Percentiles rank a stretch among this genome's conserved stretches.
Conservation (phyloP, 2,113 vertebrate genomes). For the Rhadina sibilatrix region DNA sequence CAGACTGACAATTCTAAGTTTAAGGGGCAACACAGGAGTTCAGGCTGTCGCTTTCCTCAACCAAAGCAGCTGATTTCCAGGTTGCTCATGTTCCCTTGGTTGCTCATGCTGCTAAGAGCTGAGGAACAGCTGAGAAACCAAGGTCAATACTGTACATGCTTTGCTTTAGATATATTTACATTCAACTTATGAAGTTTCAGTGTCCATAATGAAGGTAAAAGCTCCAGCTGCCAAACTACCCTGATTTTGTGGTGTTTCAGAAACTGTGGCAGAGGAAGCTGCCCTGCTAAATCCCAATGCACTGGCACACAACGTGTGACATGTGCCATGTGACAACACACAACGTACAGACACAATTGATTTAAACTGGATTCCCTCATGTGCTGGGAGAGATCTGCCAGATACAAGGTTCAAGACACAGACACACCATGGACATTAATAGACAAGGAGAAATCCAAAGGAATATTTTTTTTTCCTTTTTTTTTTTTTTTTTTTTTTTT, state of each 20-base stretch:
- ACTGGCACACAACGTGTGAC: not conserved
- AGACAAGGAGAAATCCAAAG: not conserved
- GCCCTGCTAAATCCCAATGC: not conserved
- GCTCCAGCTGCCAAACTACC: not conserved
- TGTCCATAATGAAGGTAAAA: not conserved
- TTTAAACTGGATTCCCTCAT: not conserved
- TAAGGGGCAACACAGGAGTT: not conserved
- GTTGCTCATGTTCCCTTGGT: not conserved
- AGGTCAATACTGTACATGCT: not conserved
- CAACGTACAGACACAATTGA: not conserved
- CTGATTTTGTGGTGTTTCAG: not conserved
- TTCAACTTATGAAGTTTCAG: not conserved
- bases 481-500: no score
- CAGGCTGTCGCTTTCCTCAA: not conserved
- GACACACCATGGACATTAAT: not conserved
- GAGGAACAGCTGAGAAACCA: not conserved
- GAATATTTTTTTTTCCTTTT: not conserved
- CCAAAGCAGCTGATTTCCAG: not conserved
- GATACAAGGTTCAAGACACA: not conserved
- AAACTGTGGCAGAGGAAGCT: not conserved
- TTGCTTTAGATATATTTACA: not conserved
- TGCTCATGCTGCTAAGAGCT: not conserved
- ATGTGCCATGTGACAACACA: fast-evolving
- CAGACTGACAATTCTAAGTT: not conserved
- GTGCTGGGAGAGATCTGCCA: not conserved